These are phyloP conservation scores for Amphimedon queenslandica DNA, from an alignment of 37 sponge, comb jelly and placozoan species.

Conservation along the genomic window DNA sequence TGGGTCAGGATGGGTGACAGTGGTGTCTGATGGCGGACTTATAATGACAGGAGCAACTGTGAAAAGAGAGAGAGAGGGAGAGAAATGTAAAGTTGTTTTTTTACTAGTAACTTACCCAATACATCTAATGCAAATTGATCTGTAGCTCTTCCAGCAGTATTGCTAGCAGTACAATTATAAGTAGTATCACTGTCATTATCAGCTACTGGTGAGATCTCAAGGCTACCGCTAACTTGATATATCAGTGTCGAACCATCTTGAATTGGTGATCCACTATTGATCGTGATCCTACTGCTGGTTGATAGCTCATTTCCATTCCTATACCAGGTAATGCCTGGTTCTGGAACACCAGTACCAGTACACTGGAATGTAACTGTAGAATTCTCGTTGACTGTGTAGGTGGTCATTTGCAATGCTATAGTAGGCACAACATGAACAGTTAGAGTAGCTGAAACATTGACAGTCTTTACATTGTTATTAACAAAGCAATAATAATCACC, in stretches of 20 bases:
- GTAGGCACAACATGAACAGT: conserved; percentile 26
- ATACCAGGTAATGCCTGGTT: conserved; percentile 56
- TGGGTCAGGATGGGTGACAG: conserved; percentile 1
- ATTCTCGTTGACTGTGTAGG: conserved; percentile 1
- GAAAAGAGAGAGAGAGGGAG: not conserved
- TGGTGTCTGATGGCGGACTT: too few relatives aligned
- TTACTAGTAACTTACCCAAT: too few relatives aligned
- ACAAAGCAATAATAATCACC: conserved; percentile 49
- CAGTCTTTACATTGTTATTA: conserved; percentile 20
- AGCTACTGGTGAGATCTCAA: not conserved
- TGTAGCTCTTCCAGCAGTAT: conserved; percentile 1
- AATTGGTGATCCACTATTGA: too few relatives aligned
- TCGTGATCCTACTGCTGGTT: not conserved
- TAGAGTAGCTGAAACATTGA: conserved; percentile 9
- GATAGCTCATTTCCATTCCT: not conserved
- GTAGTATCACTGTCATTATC: not conserved
- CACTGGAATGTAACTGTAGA: conserved; percentile 37
- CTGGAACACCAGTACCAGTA: conserved; percentile 52
- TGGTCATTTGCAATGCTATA: conserved; percentile 9
- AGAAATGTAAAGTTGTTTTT: not conserved
- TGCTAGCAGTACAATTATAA: conserved; percentile 24
- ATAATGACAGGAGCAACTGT: not conserved
- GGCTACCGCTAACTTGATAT: not conserved
- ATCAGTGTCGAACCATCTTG: not conserved
- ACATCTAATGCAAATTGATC: conserved; percentile 15